These are phyloP conservation scores for Monochamus alternatus DNA, from an alignment of 2,888 invertebrate genomes.

Conservation along the genomic window DNA sequence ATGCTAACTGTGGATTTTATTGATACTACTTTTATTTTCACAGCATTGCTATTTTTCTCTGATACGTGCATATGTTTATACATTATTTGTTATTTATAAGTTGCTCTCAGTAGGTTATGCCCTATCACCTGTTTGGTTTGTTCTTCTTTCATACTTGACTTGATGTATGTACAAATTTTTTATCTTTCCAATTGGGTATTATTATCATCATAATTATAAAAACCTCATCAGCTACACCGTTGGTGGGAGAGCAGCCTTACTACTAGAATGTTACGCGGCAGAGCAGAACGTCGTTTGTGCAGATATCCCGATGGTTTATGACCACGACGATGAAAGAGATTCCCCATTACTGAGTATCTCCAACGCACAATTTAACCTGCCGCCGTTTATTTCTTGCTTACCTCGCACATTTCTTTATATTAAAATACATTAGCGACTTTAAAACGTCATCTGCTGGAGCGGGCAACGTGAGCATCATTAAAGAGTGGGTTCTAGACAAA, in stretches of 20 bases:
- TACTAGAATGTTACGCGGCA: constrained; percentile 11
- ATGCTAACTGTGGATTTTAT: too few relatives aligned
- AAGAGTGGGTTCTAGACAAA: constrained; percentile 29
- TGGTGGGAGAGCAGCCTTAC: not conserved
- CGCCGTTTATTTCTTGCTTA: constrained; percentile 59
- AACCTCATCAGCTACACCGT: too few relatives aligned
- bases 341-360: constrained; percentile 61
- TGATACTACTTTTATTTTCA: too few relatives aligned
- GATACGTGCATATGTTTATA: too few relatives aligned
- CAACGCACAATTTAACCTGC: constrained; percentile 63
- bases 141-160: too few relatives aligned
- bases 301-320: constrained; percentile 64
- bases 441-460: constrained; percentile 37
- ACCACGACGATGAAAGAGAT: constrained; percentile 59
- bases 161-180: too few relatives aligned
- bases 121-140: too few relatives aligned
- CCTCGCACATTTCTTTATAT: constrained; percentile 56
- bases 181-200: too few relatives aligned
- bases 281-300: constrained; percentile 55
- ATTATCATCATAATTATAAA: too few relatives aligned
- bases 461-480: constrained; percentile 38
- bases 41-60: too few relatives aligned
- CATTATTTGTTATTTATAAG: too few relatives aligned
- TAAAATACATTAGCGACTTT: constrained; percentile 50
- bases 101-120: too few relatives aligned